A percentile compares a stretch with the other conserved stretches of the same genome.
Conservation (phyloP, 2,888 invertebrate genomes). For the Taenaris catops region DNA sequence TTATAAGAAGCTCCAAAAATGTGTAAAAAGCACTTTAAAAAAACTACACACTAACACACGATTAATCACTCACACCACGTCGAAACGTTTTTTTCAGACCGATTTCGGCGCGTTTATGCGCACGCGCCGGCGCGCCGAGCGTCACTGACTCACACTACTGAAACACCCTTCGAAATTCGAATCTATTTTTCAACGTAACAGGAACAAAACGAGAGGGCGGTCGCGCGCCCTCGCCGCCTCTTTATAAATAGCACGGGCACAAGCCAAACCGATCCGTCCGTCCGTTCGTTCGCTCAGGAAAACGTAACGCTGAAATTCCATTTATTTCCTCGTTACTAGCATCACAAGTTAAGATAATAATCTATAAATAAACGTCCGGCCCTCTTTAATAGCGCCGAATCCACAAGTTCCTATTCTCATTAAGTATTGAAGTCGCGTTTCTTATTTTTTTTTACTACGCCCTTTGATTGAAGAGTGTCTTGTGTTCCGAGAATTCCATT, state of each 20-base stretch:
- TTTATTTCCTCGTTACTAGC: slow-evolving; percentile 42
- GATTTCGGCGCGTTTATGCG: slow-evolving; percentile 34
- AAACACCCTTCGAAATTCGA: slow-evolving; percentile 68
- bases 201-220: slow-evolving; percentile 77
- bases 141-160: slow-evolving; percentile 71
- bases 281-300: slow-evolving; percentile 71
- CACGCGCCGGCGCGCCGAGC: slow-evolving; percentile 62
- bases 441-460: slow-evolving; percentile 17
- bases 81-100: slow-evolving; percentile 18
- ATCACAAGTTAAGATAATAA: slow-evolving; percentile 35
- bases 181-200: slow-evolving; percentile 69
- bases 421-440: slow-evolving; percentile 35
- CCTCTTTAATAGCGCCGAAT: slow-evolving; percentile 49
- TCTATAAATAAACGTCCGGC: slow-evolving; percentile 65
- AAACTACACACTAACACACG: slow-evolving; percentile 19
- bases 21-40: slow-evolving; percentile 15
- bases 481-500: slow-evolving; percentile 8
- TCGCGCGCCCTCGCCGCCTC: slow-evolving; percentile 61
- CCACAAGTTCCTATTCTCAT: slow-evolving; percentile 69
- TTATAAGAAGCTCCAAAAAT: slow-evolving; percentile 5
- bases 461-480: slow-evolving; percentile 12
- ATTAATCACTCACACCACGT: slow-evolving; percentile 25
- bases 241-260: slow-evolving; percentile 61
- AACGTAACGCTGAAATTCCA: slow-evolving; percentile 42
- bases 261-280: slow-evolving; percentile 52